Base-by-base conservation (phyloP, 2,888 invertebrate genomes). In the Xanthorhoe designata region DNA sequence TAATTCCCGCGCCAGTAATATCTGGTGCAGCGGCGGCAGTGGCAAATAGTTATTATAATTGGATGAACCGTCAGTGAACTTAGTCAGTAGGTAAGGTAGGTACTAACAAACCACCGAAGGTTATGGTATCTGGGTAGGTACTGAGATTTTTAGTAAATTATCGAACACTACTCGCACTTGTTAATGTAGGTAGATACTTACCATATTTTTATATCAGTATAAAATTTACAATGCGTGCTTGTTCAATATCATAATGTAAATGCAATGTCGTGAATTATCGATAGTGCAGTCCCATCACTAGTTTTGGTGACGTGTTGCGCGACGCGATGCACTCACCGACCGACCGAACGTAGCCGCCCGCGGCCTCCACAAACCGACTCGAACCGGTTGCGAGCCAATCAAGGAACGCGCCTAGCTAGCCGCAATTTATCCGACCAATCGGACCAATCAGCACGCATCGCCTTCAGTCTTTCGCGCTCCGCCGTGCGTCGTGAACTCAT, bases 301-400 rank as follows among this genome's bases (percentile, higher is more conserved):
- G 56, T 47, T 69, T 13, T 8, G 13, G 71, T 76, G 73, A 73
- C 75, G 78, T 82, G 75, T 75, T 77, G 79, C 69, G 74, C 83
- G 75, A 85, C 88, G 88, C 88, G 24, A 4, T 24, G 24, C 24
- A 24, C 24, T 4, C n/a, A n/a, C 4, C 24, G 24, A 24, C n/a
- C 24, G 24, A 88, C 89, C 85, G 89, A 87, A 81, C 82, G 78
- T 75, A 92, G 89, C 92, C 90, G 89, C 90, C 84, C 81, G 79
- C 78, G 86, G 86, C 92, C 86, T 81, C 89, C 78, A 78, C 74
- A 76, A 93, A 92, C 93, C 87, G 89, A 89, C 80, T 88, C 71
- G 74, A 91, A 90, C 92, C 87, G 89, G 92, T 90, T 92, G 79
- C 68, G 78, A 84, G 82, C 90, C 89, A 92, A 91, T 89, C 86